Evolutionary conservation across 2,113 vertebrate species (phyloP).

Genomic region (Ptilorrhoa leucosticta): DNA sequence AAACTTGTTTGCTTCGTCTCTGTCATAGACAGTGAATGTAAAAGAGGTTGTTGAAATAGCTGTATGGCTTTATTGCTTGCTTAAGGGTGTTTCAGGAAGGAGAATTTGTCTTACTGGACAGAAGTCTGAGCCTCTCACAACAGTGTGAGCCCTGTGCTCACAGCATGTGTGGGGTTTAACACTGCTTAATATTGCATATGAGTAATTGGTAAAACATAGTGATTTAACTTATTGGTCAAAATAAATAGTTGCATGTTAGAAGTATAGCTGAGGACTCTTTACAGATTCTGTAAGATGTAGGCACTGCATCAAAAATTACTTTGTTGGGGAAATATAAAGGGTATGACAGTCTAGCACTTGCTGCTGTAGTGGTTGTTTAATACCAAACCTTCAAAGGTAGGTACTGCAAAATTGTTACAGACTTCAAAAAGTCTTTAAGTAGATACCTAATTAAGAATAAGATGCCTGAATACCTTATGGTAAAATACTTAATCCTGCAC

Average conservation of each 20-base stretch:
- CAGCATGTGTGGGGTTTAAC: not conserved
- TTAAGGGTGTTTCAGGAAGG: not conserved
- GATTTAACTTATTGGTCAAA: not conserved
- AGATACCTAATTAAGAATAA: not conserved
- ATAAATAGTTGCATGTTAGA: not conserved
- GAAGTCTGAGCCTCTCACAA: not conserved
- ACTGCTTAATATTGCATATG: not conserved
- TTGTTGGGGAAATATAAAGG: not conserved
- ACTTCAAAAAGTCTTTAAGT: not conserved
- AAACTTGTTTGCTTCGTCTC: not conserved
- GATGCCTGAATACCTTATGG: not conserved
- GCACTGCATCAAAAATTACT: not conserved
- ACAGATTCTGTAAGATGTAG: not conserved
- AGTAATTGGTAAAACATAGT: not conserved
- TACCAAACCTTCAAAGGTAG: not conserved
- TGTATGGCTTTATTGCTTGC: not conserved
- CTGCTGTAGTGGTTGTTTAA: not conserved
- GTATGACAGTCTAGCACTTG: not conserved
- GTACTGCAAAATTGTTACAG: not conserved
- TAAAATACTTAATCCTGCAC: not conserved
- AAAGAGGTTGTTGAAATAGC: not conserved
- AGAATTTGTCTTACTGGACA: not conserved
- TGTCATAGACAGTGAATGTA: not conserved
- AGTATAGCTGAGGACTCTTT: not conserved
- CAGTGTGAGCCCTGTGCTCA: not conserved